phyloP scores from a whole-genome alignment of 2,888 invertebrate species.

The Agrotis puta region DNA sequence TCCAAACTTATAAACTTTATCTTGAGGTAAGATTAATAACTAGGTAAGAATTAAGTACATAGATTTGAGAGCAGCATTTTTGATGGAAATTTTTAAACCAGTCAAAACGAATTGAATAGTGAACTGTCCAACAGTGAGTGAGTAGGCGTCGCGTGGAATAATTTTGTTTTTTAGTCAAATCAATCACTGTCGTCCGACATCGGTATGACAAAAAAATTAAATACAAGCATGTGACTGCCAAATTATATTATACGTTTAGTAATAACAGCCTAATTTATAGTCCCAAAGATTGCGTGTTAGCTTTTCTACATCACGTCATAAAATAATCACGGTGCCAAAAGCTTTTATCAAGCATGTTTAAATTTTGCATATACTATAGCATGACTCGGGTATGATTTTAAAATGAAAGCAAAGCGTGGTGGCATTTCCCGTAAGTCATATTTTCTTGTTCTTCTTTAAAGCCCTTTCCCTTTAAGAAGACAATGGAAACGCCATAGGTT shows the following conservation, averaged over 20 bases:
- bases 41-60: too few relatives aligned
- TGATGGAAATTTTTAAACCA: not conserved
- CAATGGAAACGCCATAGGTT: not conserved
- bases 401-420: slow-evolving; percentile 25
- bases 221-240: slow-evolving; percentile 4
- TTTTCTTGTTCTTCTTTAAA: too few relatives aligned
- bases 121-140: slow-evolving; percentile 3
- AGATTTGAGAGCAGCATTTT: not conserved
- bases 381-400: not conserved
- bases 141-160: slow-evolving; percentile 13
- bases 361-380: slow-evolving; percentile 14
- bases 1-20: too few relatives aligned
- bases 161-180: slow-evolving; percentile 14
- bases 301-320: slow-evolving; percentile 11
- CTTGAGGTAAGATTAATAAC: too few relatives aligned
- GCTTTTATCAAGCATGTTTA: slow-evolving; percentile 4
- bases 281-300: slow-evolving; percentile 2
- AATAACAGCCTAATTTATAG: slow-evolving; percentile 20
- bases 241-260: slow-evolving; percentile 19
- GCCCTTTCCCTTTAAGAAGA: not conserved
- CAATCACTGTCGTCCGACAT: slow-evolving; percentile 29
- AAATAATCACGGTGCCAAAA: slow-evolving; percentile 8
- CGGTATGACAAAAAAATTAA: slow-evolving; percentile 13
- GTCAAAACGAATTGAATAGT: not conserved
- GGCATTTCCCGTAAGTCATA: not conserved